Conservation (phyloP, 2,113 vertebrate genomes). For the Pedetes capensis region DNA sequence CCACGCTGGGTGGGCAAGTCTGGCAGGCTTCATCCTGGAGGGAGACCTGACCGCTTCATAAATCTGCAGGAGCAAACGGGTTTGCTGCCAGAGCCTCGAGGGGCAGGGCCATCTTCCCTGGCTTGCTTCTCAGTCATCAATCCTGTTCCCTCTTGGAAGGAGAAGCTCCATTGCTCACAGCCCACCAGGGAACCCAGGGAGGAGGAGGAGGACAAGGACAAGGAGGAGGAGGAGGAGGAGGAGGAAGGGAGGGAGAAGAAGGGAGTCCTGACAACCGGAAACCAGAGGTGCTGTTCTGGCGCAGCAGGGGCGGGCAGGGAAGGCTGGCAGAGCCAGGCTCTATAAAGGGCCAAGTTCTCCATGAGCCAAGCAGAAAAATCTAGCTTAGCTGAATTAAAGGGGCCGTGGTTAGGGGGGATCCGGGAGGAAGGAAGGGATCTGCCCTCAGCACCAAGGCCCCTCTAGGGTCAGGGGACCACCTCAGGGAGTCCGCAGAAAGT, state of each 20-base stretch:
- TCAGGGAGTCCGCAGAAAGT: rapidly evolving
- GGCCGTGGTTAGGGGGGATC: rapidly evolving
- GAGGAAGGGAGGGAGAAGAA: no score
- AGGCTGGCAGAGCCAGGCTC: background rate
- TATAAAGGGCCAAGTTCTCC: background rate
- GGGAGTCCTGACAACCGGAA: no score
- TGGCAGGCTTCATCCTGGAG: background rate
- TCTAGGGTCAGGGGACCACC: rapidly evolving
- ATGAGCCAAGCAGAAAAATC: background rate
- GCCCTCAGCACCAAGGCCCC: background rate
- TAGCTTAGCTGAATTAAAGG: background rate
- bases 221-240: no score
- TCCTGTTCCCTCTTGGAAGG: slow-evolving; percentile 58
- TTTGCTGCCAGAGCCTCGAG: background rate
- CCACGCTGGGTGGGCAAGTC: background rate
- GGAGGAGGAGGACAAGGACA: background rate
- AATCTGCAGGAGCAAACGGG: background rate
- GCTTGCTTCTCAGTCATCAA: slow-evolving; percentile 14
- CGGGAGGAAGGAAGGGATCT: background rate
- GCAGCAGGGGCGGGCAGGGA: rapidly evolving
- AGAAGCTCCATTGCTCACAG: slow-evolving; percentile 41
- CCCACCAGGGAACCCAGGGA: background rate
- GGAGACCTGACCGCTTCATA: background rate
- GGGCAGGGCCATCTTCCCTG: background rate
- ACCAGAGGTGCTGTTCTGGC: no score